These are phyloP conservation scores for Oncorhynchus kisutch DNA, from an alignment of 2,113 vertebrate genomes.

Conservation along the genomic window DNA sequence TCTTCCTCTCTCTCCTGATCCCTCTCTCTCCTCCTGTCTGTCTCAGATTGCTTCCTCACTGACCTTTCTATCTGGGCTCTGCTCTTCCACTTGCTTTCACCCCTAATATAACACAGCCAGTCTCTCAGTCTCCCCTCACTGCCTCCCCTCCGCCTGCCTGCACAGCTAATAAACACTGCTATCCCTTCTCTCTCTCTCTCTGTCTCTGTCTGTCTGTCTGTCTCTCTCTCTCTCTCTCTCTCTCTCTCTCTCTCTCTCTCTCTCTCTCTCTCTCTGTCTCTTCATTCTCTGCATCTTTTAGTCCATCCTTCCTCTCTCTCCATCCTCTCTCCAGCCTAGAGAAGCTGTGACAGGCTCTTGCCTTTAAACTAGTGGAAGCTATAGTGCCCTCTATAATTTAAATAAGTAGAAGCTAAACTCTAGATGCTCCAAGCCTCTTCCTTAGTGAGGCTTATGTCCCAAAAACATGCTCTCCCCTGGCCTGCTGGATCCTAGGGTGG, in stretches of 20 bases:
- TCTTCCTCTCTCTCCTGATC: neutral
- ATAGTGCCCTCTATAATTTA: constrained; percentile 23
- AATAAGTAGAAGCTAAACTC: constrained; percentile 43
- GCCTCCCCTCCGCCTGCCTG: constrained; percentile 23
- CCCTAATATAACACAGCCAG: neutral
- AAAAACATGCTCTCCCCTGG: constrained; percentile 45
- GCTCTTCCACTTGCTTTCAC: constrained; percentile 17
- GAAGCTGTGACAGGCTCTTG: constrained; percentile 14
- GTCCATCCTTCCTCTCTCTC: neutral
- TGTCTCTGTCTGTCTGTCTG: neutral
- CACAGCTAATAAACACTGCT: constrained; percentile 38
- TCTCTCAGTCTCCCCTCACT: constrained; percentile 1
- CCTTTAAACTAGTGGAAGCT: constrained; percentile 43
- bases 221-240: neutral
- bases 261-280: constrained; percentile 1
- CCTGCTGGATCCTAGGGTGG: neutral
- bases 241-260: neutral
- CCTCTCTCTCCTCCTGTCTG: neutral
- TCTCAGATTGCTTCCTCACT: constrained; percentile 35
- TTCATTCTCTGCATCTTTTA: neutral
- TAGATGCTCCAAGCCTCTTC: constrained; percentile 32
- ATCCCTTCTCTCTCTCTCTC: constrained; percentile 7
- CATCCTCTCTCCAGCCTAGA: constrained; percentile 33
- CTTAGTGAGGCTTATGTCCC: constrained; percentile 25
- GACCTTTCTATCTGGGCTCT: constrained; percentile 19